Conservation (phyloP, 2,888 invertebrate genomes). For the Epirrhoe tristata region DNA sequence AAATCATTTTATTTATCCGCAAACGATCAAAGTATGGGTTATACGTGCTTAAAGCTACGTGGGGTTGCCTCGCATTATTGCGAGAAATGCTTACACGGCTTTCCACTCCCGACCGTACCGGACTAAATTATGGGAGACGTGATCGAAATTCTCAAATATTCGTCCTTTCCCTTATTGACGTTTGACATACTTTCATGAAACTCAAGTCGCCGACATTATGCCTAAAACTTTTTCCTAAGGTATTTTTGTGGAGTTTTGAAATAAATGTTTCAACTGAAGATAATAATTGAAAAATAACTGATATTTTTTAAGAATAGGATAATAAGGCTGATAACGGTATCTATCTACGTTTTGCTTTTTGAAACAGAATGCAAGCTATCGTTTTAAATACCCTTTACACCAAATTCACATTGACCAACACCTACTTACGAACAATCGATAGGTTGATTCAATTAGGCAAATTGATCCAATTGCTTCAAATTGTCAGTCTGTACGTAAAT, state of each 20-base stretch:
- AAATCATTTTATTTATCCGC: slow-evolving; percentile 32
- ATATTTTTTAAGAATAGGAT: not conserved
- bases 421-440: slow-evolving; percentile 41
- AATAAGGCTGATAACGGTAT: not conserved
- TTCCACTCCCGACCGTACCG: slow-evolving; percentile 64
- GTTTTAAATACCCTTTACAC: not conserved
- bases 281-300: not conserved
- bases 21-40: slow-evolving; percentile 31
- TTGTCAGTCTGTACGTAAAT: slow-evolving; percentile 61
- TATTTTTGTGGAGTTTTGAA: too few relatives aligned
- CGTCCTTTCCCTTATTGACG: slow-evolving; percentile 44
- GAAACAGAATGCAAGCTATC: too few relatives aligned
- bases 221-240: not conserved
- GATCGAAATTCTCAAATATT: slow-evolving; percentile 67
- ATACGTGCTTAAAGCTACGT: slow-evolving; percentile 14
- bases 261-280: not conserved
- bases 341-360: not conserved
- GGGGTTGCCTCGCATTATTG: slow-evolving; percentile 48
- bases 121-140: slow-evolving; percentile 72
- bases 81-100: slow-evolving; percentile 67
- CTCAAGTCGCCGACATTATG: not conserved
- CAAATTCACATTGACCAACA: slow-evolving; percentile 13
- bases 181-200: not conserved
- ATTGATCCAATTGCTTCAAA: slow-evolving; percentile 71
- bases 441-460: slow-evolving; percentile 60